These are phyloP conservation scores for Bellardia bayeri DNA, from an alignment of 2,888 invertebrate genomes.

Conservation along the genomic window DNA sequence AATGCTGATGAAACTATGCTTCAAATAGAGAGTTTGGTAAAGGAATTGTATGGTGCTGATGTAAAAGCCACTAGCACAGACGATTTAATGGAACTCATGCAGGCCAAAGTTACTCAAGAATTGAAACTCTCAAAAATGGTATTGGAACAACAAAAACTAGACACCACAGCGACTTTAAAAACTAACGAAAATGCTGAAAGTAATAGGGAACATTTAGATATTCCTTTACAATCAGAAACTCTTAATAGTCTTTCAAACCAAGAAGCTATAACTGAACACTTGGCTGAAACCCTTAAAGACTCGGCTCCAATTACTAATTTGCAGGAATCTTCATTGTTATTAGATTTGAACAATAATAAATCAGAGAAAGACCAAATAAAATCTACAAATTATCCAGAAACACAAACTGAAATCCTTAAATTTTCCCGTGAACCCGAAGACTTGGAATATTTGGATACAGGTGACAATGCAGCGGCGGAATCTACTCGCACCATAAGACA, in stretches of 20 bases:
- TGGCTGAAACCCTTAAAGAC: background rate
- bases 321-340: background rate
- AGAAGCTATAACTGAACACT: background rate
- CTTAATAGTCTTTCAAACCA: background rate
- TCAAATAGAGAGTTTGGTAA: constrained; percentile 55
- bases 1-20: constrained; percentile 62
- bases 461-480: constrained; percentile 78
- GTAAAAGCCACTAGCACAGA: constrained; percentile 35
- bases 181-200: constrained; percentile 7
- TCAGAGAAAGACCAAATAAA: background rate
- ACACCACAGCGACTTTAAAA: background rate
- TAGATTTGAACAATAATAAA: background rate
- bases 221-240: background rate
- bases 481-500: constrained; percentile 80
- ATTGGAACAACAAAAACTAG: background rate
- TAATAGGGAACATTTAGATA: background rate
- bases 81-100: constrained; percentile 56
- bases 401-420: constrained; percentile 47
- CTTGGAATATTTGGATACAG: constrained; percentile 73
- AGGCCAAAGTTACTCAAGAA: constrained; percentile 50
- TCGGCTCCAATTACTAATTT: background rate
- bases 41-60: constrained; percentile 62
- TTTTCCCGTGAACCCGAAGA: constrained; percentile 68
- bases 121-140: constrained; percentile 24
- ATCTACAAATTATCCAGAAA: background rate